Conservation (phyloP, 2,797 vertebrate genomes). For the Brachyalestes nurse region DNA sequence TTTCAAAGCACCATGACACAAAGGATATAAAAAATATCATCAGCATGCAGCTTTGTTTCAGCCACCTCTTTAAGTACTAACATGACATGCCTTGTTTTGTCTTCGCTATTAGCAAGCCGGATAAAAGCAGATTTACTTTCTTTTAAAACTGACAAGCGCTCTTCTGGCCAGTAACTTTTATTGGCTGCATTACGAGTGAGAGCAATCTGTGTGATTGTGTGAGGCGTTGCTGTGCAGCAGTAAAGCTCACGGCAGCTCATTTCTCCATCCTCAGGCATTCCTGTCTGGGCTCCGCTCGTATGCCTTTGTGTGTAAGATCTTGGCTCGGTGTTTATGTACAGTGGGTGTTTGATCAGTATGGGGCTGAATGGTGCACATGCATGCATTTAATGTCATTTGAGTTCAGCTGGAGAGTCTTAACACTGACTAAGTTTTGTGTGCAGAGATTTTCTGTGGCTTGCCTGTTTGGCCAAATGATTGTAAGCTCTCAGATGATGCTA, state of each 20-base stretch:
- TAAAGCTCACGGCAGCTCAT: conserved; percentile 32
- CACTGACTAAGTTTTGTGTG: neutral
- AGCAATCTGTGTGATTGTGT: conserved; percentile 26
- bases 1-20: neutral
- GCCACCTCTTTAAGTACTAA: neutral
- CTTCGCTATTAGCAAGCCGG: conserved; percentile 27
- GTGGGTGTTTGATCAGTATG: conserved; percentile 33
- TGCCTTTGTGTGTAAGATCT: conserved; percentile 19
- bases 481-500: neutral
- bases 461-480: neutral
- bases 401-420: conserved; percentile 15
- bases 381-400: conserved; percentile 4
- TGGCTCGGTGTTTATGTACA: conserved; percentile 24
- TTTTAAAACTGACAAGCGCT: conserved; percentile 25
- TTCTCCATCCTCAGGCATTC: conserved; percentile 6
- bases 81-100: neutral
- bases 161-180: conserved; percentile 16
- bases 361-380: conserved; percentile 3
- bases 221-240: conserved; percentile 19
- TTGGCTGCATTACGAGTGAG: conserved; percentile 25
- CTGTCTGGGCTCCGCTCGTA: conserved; percentile 11
- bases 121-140: conserved; percentile 11
- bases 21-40: neutral
- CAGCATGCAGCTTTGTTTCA: neutral
- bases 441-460: neutral